Conservation (phyloP, 2,113 vertebrate species). For the Poecile atricapillus region DNA sequence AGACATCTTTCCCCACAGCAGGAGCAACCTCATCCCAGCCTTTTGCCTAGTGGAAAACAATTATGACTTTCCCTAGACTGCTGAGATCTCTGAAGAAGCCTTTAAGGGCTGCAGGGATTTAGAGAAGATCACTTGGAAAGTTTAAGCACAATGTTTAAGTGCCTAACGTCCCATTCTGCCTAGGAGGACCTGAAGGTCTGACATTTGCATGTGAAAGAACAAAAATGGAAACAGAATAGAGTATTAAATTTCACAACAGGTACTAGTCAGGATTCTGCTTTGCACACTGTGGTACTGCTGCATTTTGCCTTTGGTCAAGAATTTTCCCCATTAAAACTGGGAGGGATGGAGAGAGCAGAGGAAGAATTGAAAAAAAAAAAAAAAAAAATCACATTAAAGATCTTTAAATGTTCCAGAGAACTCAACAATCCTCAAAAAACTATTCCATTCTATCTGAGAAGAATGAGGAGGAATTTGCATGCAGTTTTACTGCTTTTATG, state of each 20-base stretch:
- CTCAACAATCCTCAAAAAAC: background rate
- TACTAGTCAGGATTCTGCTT: background rate
- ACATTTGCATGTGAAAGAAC: background rate
- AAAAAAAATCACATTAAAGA: background rate
- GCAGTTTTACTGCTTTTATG: background rate
- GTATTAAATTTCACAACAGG: background rate
- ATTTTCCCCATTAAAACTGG: background rate
- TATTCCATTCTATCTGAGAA: background rate
- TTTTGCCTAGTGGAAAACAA: background rate
- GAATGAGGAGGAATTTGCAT: background rate
- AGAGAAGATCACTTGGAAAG: background rate
- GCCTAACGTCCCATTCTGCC: background rate
- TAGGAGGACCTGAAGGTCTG: background rate
- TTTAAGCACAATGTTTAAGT: background rate
- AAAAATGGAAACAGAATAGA: background rate
- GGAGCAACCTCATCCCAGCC: background rate
- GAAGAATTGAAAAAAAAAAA: background rate
- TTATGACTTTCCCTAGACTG: background rate
- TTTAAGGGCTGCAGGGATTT: background rate
- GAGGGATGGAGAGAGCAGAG: background rate
- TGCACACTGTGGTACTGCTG: rapidly evolving
- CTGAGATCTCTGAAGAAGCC: background rate
- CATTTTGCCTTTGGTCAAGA: background rate
- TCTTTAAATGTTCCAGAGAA: background rate
- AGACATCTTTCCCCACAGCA: background rate